Percentiles rank a stretch among this genome's conserved stretches.
Evolutionary conservation across 2,888 invertebrate species (phyloP).

Genomic region (Thymelicus sylvestris): DNA sequence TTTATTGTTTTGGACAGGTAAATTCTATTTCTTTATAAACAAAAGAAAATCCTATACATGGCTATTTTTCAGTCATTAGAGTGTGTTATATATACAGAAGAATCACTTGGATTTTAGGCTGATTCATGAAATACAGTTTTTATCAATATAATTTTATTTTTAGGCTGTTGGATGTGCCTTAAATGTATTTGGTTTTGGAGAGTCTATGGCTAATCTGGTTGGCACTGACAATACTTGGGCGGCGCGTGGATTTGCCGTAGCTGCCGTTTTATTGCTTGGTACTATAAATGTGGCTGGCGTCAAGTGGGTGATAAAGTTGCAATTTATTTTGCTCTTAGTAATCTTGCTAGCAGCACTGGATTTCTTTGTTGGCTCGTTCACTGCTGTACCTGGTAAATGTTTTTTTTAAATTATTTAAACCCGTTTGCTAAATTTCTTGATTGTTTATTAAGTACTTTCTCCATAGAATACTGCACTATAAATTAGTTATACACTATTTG

Average conservation of each 20-base stretch:
- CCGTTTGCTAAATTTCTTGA: too few relatives aligned
- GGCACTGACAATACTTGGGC: slow-evolving; percentile 90
- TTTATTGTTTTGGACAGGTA: slow-evolving; percentile 98
- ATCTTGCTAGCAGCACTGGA: slow-evolving; percentile 95
- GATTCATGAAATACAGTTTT: too few relatives aligned
- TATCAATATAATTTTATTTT: slow-evolving; percentile 31
- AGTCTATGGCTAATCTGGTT: slow-evolving; percentile 95
- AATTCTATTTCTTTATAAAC: slow-evolving; percentile 38
- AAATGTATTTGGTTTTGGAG: slow-evolving; percentile 98
- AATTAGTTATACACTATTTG: too few relatives aligned
- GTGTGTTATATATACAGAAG: too few relatives aligned
- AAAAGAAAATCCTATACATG: too few relatives aligned
- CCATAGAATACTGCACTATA: too few relatives aligned
- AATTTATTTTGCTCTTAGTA: slow-evolving; percentile 94
- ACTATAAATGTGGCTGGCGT: slow-evolving; percentile 98
- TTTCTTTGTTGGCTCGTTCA: slow-evolving; percentile 96
- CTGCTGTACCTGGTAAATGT: slow-evolving; percentile 87
- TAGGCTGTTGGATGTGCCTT: slow-evolving; percentile 98
- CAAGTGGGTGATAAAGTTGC: slow-evolving; percentile 98
- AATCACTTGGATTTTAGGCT: too few relatives aligned
- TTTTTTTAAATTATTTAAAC: not conserved
- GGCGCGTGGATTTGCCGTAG: slow-evolving; percentile 93
- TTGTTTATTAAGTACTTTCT: too few relatives aligned
- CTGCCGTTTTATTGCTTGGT: slow-evolving; percentile 93
- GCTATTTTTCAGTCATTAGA: too few relatives aligned